Evolutionary conservation across 2,113 vertebrate genomes (phyloP), one percentile per base, ranked within the genome.

Genomic region (Poeciliopsis occidentalis): DNA sequence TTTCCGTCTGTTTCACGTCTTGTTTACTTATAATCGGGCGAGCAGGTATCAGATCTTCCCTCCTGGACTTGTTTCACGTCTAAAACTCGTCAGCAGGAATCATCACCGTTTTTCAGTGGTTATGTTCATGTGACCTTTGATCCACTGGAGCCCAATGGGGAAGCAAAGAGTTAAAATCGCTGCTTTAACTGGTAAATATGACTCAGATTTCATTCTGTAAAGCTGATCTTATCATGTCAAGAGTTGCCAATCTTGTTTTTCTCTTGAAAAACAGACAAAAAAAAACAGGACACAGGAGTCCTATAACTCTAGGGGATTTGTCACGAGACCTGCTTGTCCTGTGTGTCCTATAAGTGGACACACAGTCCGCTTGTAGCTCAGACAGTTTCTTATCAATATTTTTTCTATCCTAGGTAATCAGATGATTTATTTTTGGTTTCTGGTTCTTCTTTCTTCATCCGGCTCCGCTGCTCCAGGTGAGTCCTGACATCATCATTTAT

Each of bases 391-490:
- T 3, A 41, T 39, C 6, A 1, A 41, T 24, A 10, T 4, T 41
- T 5, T 19, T 3, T 29, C 4, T 71, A 37, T 37, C 34, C 17
- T 57, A 89, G 84, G 30, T n/a, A 0, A 13, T 0, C 15, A 22
- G 10, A 32, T 65, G 15, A 22, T 61, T 11, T 0, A 13, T 2
- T 2, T 54, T 10, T 75, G 6, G 13, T 7, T 60, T 1, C 4
- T 79, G n/a, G 13, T 37, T 17, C 19, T 51, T 8, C 22, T 60
- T 4, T 0, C 12, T 12, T 29, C 32, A 2, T 0, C 27, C 54
- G 65, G 57, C 19, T 4, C 0, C 0, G 54, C 71, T 24, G 60
- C 74, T 0, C 26, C 86, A 1, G 73, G 87, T 89, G 54, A 82
- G 60, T 61, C 29, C 17, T 2, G 0, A 12, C 34, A 12, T 10